A percentile compares a stretch with the other conserved stretches of the same genome.
These are phyloP conservation scores for Lutraria lutraria DNA, from an alignment of 2,888 invertebrate genomes.

Conservation along the genomic window DNA sequence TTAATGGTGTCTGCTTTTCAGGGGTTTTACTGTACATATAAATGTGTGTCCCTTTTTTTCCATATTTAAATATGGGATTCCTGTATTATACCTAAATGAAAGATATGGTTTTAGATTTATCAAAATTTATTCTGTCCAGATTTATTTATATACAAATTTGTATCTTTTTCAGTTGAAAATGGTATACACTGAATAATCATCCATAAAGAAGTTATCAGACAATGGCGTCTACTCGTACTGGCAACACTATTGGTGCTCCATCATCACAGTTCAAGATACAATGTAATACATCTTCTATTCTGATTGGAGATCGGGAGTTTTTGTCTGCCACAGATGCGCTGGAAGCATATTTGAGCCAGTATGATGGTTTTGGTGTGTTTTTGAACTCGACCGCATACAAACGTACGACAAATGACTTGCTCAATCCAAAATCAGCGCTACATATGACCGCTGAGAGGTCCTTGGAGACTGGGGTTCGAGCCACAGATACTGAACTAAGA, in stretches of 20 bases:
- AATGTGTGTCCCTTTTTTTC: neutral
- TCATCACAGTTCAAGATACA: constrained; percentile 72
- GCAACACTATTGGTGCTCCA: constrained; percentile 53
- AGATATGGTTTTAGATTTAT: neutral
- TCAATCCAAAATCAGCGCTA: constrained; percentile 74
- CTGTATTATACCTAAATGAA: neutral
- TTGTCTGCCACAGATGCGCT: constrained; percentile 80
- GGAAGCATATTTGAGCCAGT: constrained; percentile 80
- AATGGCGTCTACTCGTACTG: constrained; percentile 53
- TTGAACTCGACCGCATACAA: constrained; percentile 52
- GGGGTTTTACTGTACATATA: too few relatives aligned
- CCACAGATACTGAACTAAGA: constrained; percentile 69
- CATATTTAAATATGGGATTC: neutral
- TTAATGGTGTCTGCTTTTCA: too few relatives aligned
- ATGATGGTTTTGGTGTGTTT: constrained; percentile 63
- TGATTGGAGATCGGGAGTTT: constrained; percentile 76
- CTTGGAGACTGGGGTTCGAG: constrained; percentile 71
- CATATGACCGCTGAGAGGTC: constrained; percentile 75
- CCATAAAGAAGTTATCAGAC: neutral
- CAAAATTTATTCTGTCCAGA: neutral
- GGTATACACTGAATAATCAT: neutral
- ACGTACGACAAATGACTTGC: constrained; percentile 69
- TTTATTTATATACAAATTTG: neutral
- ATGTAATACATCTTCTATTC: constrained; percentile 72
- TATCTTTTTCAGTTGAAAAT: neutral